Evolutionary conservation across 2,797 vertebrate genomes (phyloP).

Genomic region (Clamator glandarius): DNA sequence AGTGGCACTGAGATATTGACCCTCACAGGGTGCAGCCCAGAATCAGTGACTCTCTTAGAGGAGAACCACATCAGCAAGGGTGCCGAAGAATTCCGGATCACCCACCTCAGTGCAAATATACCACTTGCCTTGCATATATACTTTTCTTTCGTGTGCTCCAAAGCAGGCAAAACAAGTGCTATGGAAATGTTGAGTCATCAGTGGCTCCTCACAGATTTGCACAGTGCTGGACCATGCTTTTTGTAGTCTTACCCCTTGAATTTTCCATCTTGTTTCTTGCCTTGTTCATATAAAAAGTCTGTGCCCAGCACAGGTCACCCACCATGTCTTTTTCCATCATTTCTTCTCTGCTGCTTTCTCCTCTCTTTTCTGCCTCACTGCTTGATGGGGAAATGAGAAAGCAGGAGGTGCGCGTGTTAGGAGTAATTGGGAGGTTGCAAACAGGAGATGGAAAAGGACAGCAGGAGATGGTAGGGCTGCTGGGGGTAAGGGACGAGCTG

Average conservation of each 20-base stretch:
- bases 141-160: not conserved
- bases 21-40: too few species aligned
- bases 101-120: not conserved
- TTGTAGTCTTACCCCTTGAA: not conserved
- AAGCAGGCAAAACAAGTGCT: not conserved
- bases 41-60: not conserved
- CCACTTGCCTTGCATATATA: not conserved
- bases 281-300: fast-evolving
- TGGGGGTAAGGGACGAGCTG: not conserved
- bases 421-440: not conserved
- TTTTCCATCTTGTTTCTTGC: not conserved
- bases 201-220: not conserved
- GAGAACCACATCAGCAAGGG: fast-evolving
- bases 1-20: not conserved
- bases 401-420: not conserved
- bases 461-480: not conserved
- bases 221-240: not conserved
- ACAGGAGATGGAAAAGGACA: not conserved
- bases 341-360: not conserved
- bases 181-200: not conserved
- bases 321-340: not conserved
- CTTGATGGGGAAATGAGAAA: not conserved
- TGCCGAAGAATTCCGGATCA: not conserved
- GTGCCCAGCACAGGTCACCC: not conserved
- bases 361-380: not conserved